Evolutionary conservation across 2,797 vertebrate species (phyloP), one percentile per base, ranked within the genome.

Genomic region (Poeciliopsis paucimaculata): DNA sequence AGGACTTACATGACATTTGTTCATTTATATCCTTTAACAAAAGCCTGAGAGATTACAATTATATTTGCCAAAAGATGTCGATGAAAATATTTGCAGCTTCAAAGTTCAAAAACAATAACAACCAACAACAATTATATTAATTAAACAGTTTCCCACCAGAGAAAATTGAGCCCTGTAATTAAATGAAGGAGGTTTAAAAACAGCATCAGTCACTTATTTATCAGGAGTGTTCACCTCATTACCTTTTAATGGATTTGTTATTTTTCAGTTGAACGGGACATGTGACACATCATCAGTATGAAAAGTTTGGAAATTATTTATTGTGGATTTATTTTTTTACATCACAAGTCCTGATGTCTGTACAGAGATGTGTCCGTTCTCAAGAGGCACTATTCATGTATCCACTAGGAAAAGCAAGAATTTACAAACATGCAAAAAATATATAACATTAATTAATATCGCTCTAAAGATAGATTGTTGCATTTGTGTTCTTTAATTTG

Each of bases 391-490:
- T 15, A 12, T 28, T 16, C 28, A 15, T 71, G 41, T 4, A 23
- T 46, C 43, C 39, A 31, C 8, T 9, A 45, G 15, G 46, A 62
- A 62, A 46, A 45, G 62, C 68, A 43, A 68, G 78, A 43, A 28
- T 62, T 85, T 70, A 75, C 72, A 72, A 45, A 70, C 79, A 79
- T 68, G 76, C 34, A 77, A 84, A 9, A 4, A 77, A 78, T 76
- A 66, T 10, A 72, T 20, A 36, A 64, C 60, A 23, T 66, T 41
- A 68, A 68, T 28, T 34, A 12, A 60, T 62, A 55, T 46, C 47
- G 45, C 78, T 85, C 79, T 46, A 81, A 79, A 81, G 84, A 70
- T 84, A 79, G 81, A 92, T 43, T 76, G 66, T 73, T 84, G 10
- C 46, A 46, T 81, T 34, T 53, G 41, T 68, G 73, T 46, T 46